Evolutionary conservation across 1,140 invertebrate genomes (phyloP).

Genomic region (Capitella teleta): DNA sequence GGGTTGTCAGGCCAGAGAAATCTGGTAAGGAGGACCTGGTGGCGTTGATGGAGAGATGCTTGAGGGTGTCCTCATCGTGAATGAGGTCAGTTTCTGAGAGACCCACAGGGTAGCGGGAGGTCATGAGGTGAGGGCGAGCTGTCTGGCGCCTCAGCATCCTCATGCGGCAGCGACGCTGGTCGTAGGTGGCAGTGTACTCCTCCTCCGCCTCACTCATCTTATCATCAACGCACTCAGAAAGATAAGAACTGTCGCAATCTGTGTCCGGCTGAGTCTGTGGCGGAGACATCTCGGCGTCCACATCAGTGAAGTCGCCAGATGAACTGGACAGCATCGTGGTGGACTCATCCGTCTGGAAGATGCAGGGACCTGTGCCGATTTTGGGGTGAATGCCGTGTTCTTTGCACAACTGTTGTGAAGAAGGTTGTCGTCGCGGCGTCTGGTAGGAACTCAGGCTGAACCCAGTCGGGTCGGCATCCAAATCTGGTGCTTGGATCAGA

Average conservation of each 20-base stretch:
- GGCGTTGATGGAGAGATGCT: slow-evolving; percentile 3
- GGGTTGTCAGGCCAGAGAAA: neutral
- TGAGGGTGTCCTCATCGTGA: neutral
- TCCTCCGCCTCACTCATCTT: neutral
- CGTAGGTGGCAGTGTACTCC: slow-evolving; percentile 2
- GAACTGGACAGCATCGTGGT: neutral
- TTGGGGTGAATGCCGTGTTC: slow-evolving; percentile 6
- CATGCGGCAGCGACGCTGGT: neutral
- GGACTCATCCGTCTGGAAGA: slow-evolving; percentile 2
- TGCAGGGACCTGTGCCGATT: slow-evolving; percentile 1
- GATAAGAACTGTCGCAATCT: slow-evolving; percentile 8
- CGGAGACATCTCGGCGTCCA: neutral
- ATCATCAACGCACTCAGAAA: slow-evolving; percentile 5
- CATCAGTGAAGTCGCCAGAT: neutral
- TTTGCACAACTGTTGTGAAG: slow-evolving; percentile 4
- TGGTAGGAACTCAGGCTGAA: too few species aligned
- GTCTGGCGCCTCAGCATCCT: slow-evolving; percentile 6
- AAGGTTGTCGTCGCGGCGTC: too few species aligned
- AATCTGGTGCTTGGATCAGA: too few species aligned
- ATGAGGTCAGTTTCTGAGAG: slow-evolving; percentile 2
- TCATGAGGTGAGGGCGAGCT: neutral
- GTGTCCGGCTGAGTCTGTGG: neutral
- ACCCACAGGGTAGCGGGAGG: neutral
- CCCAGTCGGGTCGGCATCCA: too few species aligned
- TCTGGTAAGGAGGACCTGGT: slow-evolving; percentile 2